These are phyloP conservation scores for Sipha maydis DNA, from an alignment of 2,888 invertebrate species.

Conservation along the genomic window DNA sequence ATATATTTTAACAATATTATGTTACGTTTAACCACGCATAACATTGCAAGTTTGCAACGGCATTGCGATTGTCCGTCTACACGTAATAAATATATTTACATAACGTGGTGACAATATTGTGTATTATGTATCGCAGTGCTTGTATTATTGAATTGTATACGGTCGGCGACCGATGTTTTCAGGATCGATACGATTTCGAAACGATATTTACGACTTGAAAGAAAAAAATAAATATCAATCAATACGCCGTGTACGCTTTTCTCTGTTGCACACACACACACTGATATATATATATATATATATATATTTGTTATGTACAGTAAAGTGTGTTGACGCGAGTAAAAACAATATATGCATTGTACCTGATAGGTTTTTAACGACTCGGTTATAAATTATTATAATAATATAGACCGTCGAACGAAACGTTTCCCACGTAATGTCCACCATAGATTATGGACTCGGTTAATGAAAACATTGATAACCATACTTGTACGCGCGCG, in stretches of 20 bases:
- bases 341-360: not conserved
- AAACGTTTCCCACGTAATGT: slow-evolving; percentile 41
- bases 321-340: not conserved
- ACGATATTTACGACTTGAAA: not conserved
- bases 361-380: slow-evolving; percentile 41
- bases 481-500: not conserved
- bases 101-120: no score
- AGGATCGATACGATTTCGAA: not conserved
- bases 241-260: not conserved
- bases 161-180: not conserved
- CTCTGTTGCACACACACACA: not conserved
- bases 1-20: no score
- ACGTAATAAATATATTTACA: no score
- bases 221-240: not conserved
- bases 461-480: slow-evolving; percentile 2
- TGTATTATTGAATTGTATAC: not conserved
- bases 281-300: not conserved
- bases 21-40: no score
- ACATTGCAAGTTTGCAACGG: no score
- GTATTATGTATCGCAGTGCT: not conserved
- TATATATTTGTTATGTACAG: no score
- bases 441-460: slow-evolving; percentile 33
- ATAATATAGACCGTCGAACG: slow-evolving; percentile 23
- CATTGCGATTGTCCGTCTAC: no score
- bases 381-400: slow-evolving; percentile 8